A percentile compares a stretch with the other conserved stretches of the same genome.
Evolutionary conservation across 2,888 invertebrate genomes (phyloP).

Genomic region (Coelopa pilipes): DNA sequence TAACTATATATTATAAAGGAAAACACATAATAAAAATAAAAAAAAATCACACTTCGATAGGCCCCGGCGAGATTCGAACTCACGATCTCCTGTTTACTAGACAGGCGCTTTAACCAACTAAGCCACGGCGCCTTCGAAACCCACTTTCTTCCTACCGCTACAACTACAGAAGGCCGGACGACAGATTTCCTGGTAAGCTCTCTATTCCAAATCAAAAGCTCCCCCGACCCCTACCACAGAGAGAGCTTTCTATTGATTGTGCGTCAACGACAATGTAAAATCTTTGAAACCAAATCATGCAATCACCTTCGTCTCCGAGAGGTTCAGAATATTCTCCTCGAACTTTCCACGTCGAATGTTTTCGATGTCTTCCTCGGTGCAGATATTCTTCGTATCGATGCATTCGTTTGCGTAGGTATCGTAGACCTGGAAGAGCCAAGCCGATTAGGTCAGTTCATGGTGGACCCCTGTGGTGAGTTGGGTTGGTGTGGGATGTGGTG

Average conservation of each 20-base stretch:
- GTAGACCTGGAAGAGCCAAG: conserved; percentile 45
- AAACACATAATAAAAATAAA: conserved; percentile 18
- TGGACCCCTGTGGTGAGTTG: not conserved
- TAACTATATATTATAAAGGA: not conserved
- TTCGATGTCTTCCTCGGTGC: conserved; percentile 49
- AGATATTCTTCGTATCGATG: conserved; percentile 45
- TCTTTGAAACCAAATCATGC: not conserved
- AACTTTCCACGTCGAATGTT: conserved; percentile 46
- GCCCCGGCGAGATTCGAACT: conserved; percentile 67
- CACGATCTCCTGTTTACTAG: conserved; percentile 68
- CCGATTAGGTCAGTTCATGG: not conserved
- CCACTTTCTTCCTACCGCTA: not conserved
- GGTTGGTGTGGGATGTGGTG: not conserved
- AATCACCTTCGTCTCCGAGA: too few species aligned
- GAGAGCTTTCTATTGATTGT: not conserved
- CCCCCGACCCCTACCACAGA: too few species aligned
- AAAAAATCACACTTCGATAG: conserved; percentile 43
- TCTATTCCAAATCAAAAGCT: not conserved
- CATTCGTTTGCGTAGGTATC: conserved; percentile 52
- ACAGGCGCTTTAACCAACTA: conserved; percentile 68
- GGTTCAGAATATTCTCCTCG: conserved; percentile 32
- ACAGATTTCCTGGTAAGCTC: not conserved
- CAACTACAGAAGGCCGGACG: not conserved
- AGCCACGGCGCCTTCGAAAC: conserved; percentile 63
- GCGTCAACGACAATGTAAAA: not conserved